phyloP scores from a whole-genome alignment of 2,113 vertebrate species.

The Gnathonemus echidnorhynchus region DNA sequence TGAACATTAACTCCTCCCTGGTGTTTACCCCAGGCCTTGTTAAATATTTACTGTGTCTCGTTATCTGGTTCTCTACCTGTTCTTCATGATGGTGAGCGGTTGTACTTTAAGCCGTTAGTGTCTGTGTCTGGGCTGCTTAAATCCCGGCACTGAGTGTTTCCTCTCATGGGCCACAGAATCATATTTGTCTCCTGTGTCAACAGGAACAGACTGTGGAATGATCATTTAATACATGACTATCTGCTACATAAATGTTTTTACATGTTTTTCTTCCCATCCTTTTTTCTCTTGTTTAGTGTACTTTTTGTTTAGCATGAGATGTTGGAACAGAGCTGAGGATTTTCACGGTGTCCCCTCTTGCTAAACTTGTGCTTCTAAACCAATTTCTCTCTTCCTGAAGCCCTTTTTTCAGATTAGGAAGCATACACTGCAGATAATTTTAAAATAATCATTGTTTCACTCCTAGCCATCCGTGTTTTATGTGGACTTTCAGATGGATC shows the following conservation, averaged over 20 bases:
- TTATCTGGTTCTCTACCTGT: neutral
- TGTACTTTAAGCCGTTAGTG: neutral
- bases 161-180: neutral
- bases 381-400: neutral
- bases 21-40: neutral
- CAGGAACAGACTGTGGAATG: neutral
- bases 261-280: neutral
- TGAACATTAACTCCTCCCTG: too few species aligned
- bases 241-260: neutral
- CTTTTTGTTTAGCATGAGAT: neutral
- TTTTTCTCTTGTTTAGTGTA: neutral
- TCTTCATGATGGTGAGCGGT: neutral
- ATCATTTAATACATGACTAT: neutral
- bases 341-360: neutral
- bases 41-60: neutral
- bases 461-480: neutral
- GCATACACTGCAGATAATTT: neutral
- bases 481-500: neutral
- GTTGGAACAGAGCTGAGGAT: neutral
- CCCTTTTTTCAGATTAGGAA: neutral
- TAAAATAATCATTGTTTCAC: neutral
- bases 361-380: neutral
- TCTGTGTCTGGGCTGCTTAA: neutral
- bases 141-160: neutral
- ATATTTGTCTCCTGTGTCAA: conserved; percentile 1